Conservation (phyloP, 2,797 vertebrate genomes). For the Lepus townsendii region DNA sequence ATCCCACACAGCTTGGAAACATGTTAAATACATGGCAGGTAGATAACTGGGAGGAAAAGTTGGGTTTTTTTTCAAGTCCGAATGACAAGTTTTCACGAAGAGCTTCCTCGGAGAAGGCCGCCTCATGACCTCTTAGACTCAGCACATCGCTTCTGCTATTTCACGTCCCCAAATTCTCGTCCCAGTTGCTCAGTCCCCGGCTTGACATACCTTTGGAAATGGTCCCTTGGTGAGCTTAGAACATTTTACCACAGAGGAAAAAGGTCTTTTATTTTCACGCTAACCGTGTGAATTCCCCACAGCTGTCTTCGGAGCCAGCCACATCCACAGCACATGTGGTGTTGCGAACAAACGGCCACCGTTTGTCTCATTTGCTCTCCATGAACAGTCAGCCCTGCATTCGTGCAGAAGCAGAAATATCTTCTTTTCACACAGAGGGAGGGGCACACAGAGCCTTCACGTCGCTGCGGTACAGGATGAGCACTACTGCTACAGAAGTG, state of each 20-base stretch:
- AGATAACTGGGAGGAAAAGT: not conserved
- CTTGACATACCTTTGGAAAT: conserved; percentile 58
- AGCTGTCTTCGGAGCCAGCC: not conserved
- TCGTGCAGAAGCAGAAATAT: not conserved
- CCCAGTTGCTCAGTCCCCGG: conserved; percentile 20
- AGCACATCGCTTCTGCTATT: not conserved
- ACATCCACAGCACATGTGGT: not conserved
- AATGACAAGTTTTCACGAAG: not conserved
- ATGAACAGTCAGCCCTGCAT: not conserved
- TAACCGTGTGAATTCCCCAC: not conserved
- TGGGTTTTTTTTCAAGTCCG: conserved; percentile 36
- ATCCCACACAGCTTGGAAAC: not conserved
- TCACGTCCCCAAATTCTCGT: conserved; percentile 47
- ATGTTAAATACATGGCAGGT: not conserved
- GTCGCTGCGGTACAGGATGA: conserved; percentile 3
- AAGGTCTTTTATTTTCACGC: not conserved
- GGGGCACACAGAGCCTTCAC: not conserved
- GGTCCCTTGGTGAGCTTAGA: not conserved
- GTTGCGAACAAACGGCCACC: not conserved
- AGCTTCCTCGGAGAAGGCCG: not conserved
- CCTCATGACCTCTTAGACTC: not conserved
- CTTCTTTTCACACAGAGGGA: not conserved
- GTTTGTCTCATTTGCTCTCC: not conserved
- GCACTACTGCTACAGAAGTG: not conserved
- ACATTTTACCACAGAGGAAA: not conserved